Percentiles rank a stretch among this genome's conserved stretches.
phyloP scores from a whole-genome alignment of 2,888 invertebrate species.

The Drosophila bunnanda region DNA sequence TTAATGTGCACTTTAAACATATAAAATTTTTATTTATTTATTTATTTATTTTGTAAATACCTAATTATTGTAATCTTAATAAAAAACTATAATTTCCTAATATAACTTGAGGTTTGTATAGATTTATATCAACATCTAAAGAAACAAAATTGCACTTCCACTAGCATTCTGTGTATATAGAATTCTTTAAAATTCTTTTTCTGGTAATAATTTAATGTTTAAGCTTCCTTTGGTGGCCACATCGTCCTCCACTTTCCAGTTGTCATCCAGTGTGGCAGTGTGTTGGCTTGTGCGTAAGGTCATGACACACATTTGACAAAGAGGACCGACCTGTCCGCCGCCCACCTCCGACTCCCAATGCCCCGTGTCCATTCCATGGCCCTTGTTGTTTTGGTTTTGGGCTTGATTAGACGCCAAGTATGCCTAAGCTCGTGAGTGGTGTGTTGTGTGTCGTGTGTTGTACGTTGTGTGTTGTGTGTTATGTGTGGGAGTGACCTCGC shows the following conservation, averaged over 20 bases:
- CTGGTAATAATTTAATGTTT: slow-evolving; percentile 1
- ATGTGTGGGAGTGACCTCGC: slow-evolving; percentile 18
- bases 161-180: not conserved
- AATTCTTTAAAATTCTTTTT: not conserved
- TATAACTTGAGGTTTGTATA: no score
- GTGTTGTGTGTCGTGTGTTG: not conserved
- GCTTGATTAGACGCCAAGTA: slow-evolving; percentile 42
- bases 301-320: slow-evolving; percentile 69
- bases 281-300: slow-evolving; percentile 59
- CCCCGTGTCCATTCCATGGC: slow-evolving; percentile 32
- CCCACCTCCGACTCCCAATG: not conserved
- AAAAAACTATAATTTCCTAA: no score
- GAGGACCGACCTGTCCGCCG: slow-evolving; percentile 21
- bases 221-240: not conserved
- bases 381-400: slow-evolving; percentile 45
- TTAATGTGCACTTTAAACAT: no score
- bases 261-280: slow-evolving; percentile 14
- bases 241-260: slow-evolving; percentile 4
- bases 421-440: slow-evolving; percentile 12
- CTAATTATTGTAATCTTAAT: no score
- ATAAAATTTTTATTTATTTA: no score
- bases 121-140: no score
- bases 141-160: no score
- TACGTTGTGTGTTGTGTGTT: not conserved
- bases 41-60: no score